phyloP scores from a whole-genome alignment of 1,140 invertebrate genomes.

The Cyclargus thomasi region DNA sequence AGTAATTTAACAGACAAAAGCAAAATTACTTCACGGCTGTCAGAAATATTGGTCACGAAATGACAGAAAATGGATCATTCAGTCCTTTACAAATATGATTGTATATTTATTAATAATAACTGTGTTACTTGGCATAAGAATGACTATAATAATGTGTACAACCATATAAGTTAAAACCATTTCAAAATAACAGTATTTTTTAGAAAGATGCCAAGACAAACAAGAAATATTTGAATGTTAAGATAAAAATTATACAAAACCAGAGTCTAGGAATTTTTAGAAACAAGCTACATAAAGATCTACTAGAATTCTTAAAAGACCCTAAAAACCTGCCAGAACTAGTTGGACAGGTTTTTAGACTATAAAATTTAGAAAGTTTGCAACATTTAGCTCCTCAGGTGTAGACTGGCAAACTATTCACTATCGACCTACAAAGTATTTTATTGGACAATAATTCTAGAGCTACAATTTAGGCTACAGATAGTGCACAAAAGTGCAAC shows the following conservation, averaged over 20 bases:
- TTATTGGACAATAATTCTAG: slow-evolving; percentile 69
- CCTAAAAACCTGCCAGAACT: slow-evolving; percentile 64
- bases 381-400: slow-evolving; percentile 61
- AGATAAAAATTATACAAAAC: slow-evolving; percentile 1
- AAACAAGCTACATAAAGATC: slow-evolving; percentile 1
- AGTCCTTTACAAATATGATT: not conserved
- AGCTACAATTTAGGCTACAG: slow-evolving; percentile 23
- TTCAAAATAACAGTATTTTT: not conserved
- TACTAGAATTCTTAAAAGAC: slow-evolving; percentile 31
- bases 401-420: slow-evolving; percentile 48
- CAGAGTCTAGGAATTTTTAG: not conserved
- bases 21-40: slow-evolving; percentile 4
- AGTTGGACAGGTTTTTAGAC: slow-evolving; percentile 27
- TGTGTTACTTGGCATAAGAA: not conserved
- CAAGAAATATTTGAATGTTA: not conserved
- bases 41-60: not conserved
- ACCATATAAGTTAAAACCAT: not conserved
- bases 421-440: slow-evolving; percentile 68
- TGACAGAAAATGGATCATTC: not conserved
- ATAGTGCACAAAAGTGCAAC: not conserved
- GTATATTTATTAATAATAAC: not conserved
- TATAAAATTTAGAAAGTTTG: slow-evolving; percentile 72
- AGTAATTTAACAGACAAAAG: slow-evolving; percentile 8
- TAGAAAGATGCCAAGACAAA: not conserved
- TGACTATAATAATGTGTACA: not conserved